Evolutionary conservation across 2,888 invertebrate genomes (phyloP).

Genomic region (Diadegma fenestrale): DNA sequence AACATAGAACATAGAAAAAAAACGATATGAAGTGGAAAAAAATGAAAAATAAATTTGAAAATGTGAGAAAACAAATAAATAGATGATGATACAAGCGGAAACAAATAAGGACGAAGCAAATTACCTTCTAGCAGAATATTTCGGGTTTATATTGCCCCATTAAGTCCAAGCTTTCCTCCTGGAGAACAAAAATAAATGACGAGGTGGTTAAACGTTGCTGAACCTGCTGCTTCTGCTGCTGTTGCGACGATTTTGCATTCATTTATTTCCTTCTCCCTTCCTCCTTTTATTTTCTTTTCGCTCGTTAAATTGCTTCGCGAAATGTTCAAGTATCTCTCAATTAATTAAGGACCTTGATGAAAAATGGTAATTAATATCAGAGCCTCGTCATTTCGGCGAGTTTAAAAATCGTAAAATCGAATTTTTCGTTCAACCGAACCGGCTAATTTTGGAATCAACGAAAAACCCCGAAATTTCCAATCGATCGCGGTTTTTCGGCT

Average conservation of each 20-base stretch:
- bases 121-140: conserved; percentile 92
- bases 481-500: not conserved
- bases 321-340: not conserved
- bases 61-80: conserved; percentile 46
- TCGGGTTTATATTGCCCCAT: conserved; percentile 93
- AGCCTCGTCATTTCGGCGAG: not conserved
- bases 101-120: conserved; percentile 84
- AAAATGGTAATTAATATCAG: not conserved
- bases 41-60: conserved; percentile 31
- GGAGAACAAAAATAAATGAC: conserved; percentile 87
- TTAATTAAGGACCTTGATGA: not conserved
- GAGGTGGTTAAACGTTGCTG: conserved; percentile 67
- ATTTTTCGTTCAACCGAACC: not conserved
- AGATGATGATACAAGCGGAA: conserved; percentile 77
- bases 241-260: conserved; percentile 51
- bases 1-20: conserved; percentile 39
- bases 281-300: not conserved
- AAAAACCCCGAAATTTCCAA: not conserved
- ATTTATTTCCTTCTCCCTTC: not conserved
- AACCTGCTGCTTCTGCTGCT: too few species aligned
- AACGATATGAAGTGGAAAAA: conserved; percentile 31
- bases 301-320: not conserved
- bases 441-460: not conserved
- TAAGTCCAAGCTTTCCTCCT: conserved; percentile 91
- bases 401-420: not conserved